Evolutionary conservation across 2,797 vertebrate species (phyloP), one percentile per base, ranked within the genome.

Genomic region (Leptodactylus fallax): DNA sequence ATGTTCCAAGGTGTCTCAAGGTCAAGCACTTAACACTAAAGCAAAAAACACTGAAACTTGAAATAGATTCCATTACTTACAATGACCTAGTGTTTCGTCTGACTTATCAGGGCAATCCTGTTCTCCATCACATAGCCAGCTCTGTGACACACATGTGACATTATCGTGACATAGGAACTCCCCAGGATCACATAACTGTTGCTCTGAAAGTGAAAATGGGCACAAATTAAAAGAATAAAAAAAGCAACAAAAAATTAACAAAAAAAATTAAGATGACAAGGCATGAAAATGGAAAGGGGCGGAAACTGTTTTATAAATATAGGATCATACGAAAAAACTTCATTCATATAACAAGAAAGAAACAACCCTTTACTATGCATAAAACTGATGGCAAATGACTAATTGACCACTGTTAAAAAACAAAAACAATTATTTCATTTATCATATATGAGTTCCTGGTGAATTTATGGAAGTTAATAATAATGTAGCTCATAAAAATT

Each of bases 61-160:
- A 69, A 85, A 63, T 0, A 23, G 85, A 61, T 89, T 72, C 78
- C 88, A 87, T 89, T 94, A 98, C 97, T 98, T 94, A 98, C 97
- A 97, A 25, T 90, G 93, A 72, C 93, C 93, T 93, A 95, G 92
- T 45, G 94, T 94, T 91, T 99, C 97, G 49, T 99, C 98, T 0
- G 97, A 98, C 92, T 93, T 95, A 85, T 98, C 97, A 0, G 97
- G 97, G 89, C 97, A 99, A 91, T 98, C 97, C 0, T 96, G 95
- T 92, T 99, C 97, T 58, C 97, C 97, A 16, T 99, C 97, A 91
- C 97, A 99, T 81, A 98, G 95, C 97, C 98, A 98, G 90, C 93
- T 95, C 91, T 96, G 94, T 23, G 97, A 97, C 84, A 98, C 91
- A 93, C 97, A 99, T 91, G 95, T 97, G 91, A 93, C 72, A 0